Evolutionary conservation across 1,140 invertebrate genomes (phyloP).

Genomic region (Drosophila melanogaster): Release_6_plus_ISO1_MT NT_033777.3:15016501-15017000

Average conservation of each 20-base stretch:
- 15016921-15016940: conserved; percentile 80
- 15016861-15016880: conserved; percentile 63
- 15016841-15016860: conserved; percentile 76
- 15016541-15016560: conserved; percentile 76
- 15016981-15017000: background rate
- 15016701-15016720: conserved; percentile 59
- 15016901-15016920: conserved; percentile 83
- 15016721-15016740: conserved; percentile 60
- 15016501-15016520: conserved; percentile 36
- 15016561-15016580: conserved; percentile 70
- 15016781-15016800: conserved; percentile 81
- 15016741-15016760: background rate
- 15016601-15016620: background rate
- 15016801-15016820: conserved; percentile 59
- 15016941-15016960: conserved; percentile 74
- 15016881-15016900: conserved; percentile 8
- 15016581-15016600: conserved; percentile 27
- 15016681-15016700: conserved; percentile 77
- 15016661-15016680: conserved; percentile 19
- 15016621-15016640: conserved; percentile 33
- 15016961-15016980: conserved; percentile 1
- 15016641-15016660: conserved; percentile 43
- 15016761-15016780: conserved; percentile 4
- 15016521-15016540: conserved; percentile 83
- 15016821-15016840: conserved; percentile 69